Base-by-base conservation (phyloP, 1,140 invertebrate species). In the Atta colombica region DNA sequence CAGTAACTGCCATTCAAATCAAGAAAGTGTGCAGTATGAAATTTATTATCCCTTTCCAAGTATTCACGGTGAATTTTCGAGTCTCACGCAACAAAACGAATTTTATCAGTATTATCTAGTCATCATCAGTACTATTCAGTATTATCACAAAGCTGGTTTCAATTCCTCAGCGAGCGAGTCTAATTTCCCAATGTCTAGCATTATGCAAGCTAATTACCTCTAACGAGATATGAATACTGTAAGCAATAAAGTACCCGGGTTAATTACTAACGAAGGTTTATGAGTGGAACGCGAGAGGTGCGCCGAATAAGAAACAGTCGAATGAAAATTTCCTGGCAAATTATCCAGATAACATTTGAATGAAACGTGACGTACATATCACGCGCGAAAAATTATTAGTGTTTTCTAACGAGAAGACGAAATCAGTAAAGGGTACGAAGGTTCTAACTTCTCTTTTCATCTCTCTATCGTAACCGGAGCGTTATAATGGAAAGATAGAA, bases 211-310 rank as follows among this genome's bases (percentile, higher is more conserved):
- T 85, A 77, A 78, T 77, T 85, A 80, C 21, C 63, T 58, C 65
- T 78, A 80, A 86, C 75, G 85, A 80, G 81, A 77, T 68, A n/a
- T 28, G 61, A 85, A 87, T 53, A 58, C 55, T 49, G 12, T 16
- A 60, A 45, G 66, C 60, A 72, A 63, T 85, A 68, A 87, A 74
- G 53, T 66, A 86, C 25, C 28, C 55, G 60, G 18, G 66, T 85
- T 81, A 86, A 82, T 82, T 82, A 82, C 68, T 10, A 49, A 49
- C 21, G n/a, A 18, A 74, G 39, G 55, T 84, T 84, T 75, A 75
- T n/a, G 55, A 74, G 68, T 74, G 39, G 14, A 51, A 74, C 25
- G 21, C 69, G 80, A 61, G 39, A 16, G 14, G 35, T 35, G 49
- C 49, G 31, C 31, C 31, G 16, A 25, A 0, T 16, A 39, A 68